A percentile compares a stretch with the other conserved stretches of the same genome.
Evolutionary conservation across 2,888 invertebrate genomes (phyloP).

Genomic region (Aleiodes testaceus): DNA sequence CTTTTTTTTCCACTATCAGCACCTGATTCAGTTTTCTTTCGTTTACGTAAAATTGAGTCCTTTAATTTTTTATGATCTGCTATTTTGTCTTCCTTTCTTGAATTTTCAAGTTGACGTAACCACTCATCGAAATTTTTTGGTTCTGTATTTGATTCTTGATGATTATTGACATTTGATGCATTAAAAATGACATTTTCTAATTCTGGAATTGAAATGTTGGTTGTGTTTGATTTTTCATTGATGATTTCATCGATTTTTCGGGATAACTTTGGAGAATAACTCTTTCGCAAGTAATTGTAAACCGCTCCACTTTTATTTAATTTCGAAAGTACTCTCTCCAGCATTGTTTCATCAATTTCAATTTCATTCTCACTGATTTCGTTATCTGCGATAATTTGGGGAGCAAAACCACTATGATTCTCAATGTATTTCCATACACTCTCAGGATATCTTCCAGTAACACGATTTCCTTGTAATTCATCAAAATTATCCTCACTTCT

Average conservation of each 20-base stretch:
- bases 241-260: constrained; percentile 8
- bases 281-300: not conserved
- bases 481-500: not conserved
- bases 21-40: not conserved
- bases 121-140: constrained; percentile 21
- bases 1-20: not conserved
- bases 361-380: not conserved
- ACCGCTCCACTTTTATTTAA: not conserved
- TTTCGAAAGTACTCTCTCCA: not conserved
- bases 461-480: not conserved
- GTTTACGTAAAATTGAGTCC: not conserved
- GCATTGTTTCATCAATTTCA: not conserved
- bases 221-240: not conserved
- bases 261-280: not conserved
- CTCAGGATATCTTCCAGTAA: not conserved
- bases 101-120: not conserved
- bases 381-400: not conserved
- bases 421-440: not conserved
- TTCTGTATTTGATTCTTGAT: not conserved
- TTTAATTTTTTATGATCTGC: not conserved
- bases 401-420: not conserved
- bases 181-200: not conserved
- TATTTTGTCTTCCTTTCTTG: constrained; percentile 3
- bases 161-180: not conserved
- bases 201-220: not conserved